These are phyloP conservation scores for Protodeltote pygarga DNA, from an alignment of 2,888 invertebrate genomes.

Conservation along the genomic window DNA sequence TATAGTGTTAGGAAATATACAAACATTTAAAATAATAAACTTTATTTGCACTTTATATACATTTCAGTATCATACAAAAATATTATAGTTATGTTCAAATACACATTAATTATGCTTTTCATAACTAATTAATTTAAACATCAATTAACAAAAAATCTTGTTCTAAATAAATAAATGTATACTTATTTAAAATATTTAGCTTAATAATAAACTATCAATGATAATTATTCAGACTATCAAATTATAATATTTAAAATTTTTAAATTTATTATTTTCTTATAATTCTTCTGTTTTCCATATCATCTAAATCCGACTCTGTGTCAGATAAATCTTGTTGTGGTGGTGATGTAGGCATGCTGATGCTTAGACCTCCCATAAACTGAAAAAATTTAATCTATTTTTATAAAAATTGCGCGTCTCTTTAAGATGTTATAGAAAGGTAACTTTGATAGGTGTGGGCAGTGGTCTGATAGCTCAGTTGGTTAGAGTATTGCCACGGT, in stretches of 20 bases:
- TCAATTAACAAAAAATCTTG: conserved; percentile 13
- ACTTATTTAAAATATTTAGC: too few relatives aligned
- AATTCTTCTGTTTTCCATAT: conserved; percentile 57
- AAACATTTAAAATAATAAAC: too few relatives aligned
- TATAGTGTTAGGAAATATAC: too few relatives aligned
- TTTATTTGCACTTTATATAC: conserved; percentile 19
- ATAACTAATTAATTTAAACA: conserved; percentile 50
- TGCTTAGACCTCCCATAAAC: conserved; percentile 58
- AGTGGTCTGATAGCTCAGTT: too few relatives aligned
- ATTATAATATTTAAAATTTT: neutral
- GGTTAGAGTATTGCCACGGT: too few relatives aligned
- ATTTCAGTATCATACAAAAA: conserved; percentile 19
- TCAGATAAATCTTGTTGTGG: conserved; percentile 65
- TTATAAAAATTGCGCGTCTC: too few relatives aligned
- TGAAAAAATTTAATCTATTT: conserved; percentile 48
- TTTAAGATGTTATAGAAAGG: too few relatives aligned
- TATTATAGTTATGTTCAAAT: conserved; percentile 12
- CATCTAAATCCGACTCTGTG: conserved; percentile 74
- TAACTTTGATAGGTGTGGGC: too few relatives aligned
- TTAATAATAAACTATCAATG: too few relatives aligned
- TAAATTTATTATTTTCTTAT: conserved; percentile 18
- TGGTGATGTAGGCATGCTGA: conserved; percentile 52
- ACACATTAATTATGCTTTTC: conserved; percentile 54
- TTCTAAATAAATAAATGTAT: neutral
- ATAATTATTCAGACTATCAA: neutral